Base-by-base conservation (phyloP, 2,888 invertebrate genomes). In the Macrosoma leucophasiata region DNA sequence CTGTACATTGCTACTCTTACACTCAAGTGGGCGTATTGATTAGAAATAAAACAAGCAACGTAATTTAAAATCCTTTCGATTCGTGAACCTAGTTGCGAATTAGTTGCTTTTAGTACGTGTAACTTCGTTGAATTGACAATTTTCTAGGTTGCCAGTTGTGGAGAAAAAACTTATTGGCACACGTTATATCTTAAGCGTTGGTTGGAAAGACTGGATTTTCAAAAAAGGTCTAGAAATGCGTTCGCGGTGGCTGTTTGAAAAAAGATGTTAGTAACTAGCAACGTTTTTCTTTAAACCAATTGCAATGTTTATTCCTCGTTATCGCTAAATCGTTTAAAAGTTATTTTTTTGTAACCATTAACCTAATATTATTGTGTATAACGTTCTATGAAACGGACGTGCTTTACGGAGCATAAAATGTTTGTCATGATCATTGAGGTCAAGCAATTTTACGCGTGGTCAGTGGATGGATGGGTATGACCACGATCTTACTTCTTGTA, bases 91-190 rank as follows among this genome's bases (percentile, higher is more conserved):
- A 11, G 10, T 28, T 21, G 8, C n/a, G 21, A 13, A 4, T 22
- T 21, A 19, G 20, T 13, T 24, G n/a, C n/a, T 14, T 15, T 8
- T 27, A 21, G 23, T 29, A 12, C n/a, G n/a, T n/a, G n/a, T n/a
- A n/a, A n/a, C n/a, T n/a, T n/a, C n/a, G n/a, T n/a, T n/a, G n/a
- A n/a, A n/a, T n/a, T n/a, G n/a, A n/a, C n/a, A n/a, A 67, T 73
- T 73, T 77, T 76, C 70, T 79, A 74, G 77, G 78, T 72, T 73
- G 63, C 56, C 53, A 37, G 45, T 41, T 55, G 56, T 40, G 48
- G 55, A 57, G 67, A 65, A 77, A 77, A 76, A 78, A 78, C 70
- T 66, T 44, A 69, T 62, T 57, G 58, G 50, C 55, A 60, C 59
- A 66, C 58, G 60, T 63, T 69, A 66, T 64, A 66, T 68, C 68